phyloP scores from a whole-genome alignment of 2,113 vertebrate species.

The Myiozetetes cayanensis region DNA sequence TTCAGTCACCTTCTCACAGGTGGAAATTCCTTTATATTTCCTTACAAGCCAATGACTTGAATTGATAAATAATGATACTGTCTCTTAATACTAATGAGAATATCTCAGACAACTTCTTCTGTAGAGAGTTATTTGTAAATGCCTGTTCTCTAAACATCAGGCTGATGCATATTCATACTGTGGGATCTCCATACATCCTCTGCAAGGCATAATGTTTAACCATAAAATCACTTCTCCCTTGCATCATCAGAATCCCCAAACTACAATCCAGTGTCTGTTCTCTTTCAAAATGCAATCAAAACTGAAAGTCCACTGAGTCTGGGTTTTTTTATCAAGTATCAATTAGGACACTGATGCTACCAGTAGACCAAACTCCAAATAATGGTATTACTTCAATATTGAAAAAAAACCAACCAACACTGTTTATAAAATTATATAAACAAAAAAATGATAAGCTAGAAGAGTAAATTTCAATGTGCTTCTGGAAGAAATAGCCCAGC shows the following conservation, averaged over 20 bases:
- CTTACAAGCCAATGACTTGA: background rate
- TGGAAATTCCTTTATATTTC: background rate
- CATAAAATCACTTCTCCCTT: background rate
- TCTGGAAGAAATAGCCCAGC: background rate
- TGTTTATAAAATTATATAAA: background rate
- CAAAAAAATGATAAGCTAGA: background rate
- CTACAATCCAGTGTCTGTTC: background rate
- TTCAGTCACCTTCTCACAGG: background rate
- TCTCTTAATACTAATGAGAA: background rate
- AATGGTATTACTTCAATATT: background rate
- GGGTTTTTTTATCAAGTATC: background rate
- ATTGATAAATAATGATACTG: background rate
- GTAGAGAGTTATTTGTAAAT: background rate
- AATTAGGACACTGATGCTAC: background rate
- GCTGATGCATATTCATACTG: background rate
- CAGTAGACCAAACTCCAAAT: background rate
- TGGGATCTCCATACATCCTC: background rate
- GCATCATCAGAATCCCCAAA: background rate
- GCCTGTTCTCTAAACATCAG: background rate
- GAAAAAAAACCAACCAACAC: fast-evolving
- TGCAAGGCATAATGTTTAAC: background rate
- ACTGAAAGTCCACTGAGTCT: background rate
- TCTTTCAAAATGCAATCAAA: background rate
- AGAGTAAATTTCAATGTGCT: background rate
- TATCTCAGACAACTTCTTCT: background rate